These are phyloP conservation scores for Vicugna pacos DNA, from an alignment of 2,113 vertebrate species.

Conservation along the genomic window DNA sequence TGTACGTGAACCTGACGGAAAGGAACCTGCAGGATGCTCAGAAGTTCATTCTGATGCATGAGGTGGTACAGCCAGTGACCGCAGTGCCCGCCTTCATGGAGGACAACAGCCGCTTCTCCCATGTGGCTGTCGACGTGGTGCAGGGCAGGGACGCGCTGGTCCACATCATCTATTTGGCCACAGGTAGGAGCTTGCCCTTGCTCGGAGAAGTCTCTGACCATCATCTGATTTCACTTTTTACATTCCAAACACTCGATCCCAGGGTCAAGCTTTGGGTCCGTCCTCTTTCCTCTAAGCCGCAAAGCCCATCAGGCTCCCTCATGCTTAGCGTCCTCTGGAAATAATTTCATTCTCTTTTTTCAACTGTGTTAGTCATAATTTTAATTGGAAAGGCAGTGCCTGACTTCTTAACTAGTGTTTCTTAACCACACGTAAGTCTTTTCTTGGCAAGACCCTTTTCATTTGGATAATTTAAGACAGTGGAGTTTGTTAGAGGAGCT, in stretches of 20 bases:
- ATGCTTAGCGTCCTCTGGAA: background rate
- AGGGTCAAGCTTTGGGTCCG: rapidly evolving
- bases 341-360: background rate
- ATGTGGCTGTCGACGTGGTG: conserved; percentile 96
- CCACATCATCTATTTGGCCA: conserved; percentile 97
- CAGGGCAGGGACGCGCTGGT: conserved; percentile 94
- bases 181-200: conserved; percentile 87
- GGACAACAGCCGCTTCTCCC: conserved; percentile 96
- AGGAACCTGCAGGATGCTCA: conserved; percentile 98
- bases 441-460: background rate
- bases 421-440: background rate
- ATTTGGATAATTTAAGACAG: background rate
- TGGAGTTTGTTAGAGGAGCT: background rate
- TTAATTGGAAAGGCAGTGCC: background rate
- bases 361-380: background rate
- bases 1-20: conserved; percentile 95
- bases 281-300: background rate
- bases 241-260: rapidly evolving
- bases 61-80: conserved; percentile 95
- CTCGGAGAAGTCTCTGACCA: rapidly evolving
- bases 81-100: conserved; percentile 96
- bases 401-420: background rate
- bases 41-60: conserved; percentile 98
- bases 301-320: rapidly evolving
- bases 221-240: background rate